Conservation (phyloP, 2,888 invertebrate genomes). For the Meteorus colon region DNA sequence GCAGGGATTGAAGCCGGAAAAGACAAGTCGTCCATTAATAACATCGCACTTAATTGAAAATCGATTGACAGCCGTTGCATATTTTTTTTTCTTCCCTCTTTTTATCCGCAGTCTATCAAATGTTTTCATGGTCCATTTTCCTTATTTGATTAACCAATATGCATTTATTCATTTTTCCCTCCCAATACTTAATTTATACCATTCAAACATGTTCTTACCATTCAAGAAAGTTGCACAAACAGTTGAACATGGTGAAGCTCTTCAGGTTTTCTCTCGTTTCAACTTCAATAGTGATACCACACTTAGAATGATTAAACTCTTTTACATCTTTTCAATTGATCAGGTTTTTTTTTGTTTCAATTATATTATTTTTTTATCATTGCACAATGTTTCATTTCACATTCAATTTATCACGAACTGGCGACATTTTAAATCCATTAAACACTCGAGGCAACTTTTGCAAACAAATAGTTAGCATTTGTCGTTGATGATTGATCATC, state of each 20-base stretch:
- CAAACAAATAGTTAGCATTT: conserved; percentile 13
- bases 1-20: conserved; percentile 36
- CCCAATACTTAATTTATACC: background rate
- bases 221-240: conserved; percentile 79
- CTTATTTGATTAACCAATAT: background rate
- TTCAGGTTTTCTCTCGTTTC: conserved; percentile 35
- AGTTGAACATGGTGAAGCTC: conserved; percentile 76
- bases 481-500: conserved; percentile 19
- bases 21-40: conserved; percentile 40
- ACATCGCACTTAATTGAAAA: conserved; percentile 39
- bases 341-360: background rate
- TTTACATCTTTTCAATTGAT: background rate
- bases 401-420: conserved; percentile 15
- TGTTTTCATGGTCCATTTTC: background rate
- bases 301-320: background rate
- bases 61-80: conserved; percentile 25
- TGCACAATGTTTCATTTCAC: background rate
- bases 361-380: background rate
- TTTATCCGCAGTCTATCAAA: background rate
- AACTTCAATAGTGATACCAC: conserved; percentile 21
- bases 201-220: conserved; percentile 73
- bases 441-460: conserved; percentile 13
- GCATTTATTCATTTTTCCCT: background rate
- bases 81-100: background rate
- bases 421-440: conserved; percentile 15